phyloP scores from a whole-genome alignment of 2,113 vertebrate species.

The Mungos mungo region DNA sequence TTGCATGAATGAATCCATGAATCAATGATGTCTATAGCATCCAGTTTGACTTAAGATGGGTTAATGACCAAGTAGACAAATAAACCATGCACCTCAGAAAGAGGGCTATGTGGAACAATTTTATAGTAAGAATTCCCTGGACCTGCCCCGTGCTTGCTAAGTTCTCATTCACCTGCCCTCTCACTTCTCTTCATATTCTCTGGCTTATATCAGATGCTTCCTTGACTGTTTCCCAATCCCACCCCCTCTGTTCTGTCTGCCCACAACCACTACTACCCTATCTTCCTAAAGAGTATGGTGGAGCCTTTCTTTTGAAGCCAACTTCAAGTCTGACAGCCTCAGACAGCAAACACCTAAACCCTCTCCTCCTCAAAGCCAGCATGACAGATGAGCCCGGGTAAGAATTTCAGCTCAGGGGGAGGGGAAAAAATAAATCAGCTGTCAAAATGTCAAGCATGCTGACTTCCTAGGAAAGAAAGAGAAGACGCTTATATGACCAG shows the following conservation, averaged over 20 bases:
- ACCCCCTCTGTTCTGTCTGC: background rate
- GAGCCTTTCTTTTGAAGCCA: background rate
- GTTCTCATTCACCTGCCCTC: background rate
- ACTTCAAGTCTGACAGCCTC: background rate
- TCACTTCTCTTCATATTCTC: background rate
- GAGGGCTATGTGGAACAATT: too few relatives aligned
- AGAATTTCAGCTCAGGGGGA: conserved; percentile 64
- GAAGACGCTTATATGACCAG: conserved; percentile 47
- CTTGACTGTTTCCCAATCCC: background rate
- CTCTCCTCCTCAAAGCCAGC: conserved; percentile 41
- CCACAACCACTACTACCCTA: background rate
- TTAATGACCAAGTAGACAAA: background rate
- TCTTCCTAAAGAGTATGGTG: conserved; percentile 12
- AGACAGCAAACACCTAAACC: conserved; percentile 15
- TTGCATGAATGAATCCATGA: background rate
- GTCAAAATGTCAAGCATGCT: conserved; percentile 73
- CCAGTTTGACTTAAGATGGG: background rate
- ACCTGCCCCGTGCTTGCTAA: background rate
- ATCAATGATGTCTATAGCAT: background rate
- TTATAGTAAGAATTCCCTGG: background rate
- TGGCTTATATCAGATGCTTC: background rate
- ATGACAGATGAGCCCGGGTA: background rate
- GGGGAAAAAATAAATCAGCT: conserved; percentile 6
- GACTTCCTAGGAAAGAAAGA: conserved; percentile 71
- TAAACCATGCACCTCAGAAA: background rate